phyloP scores from a whole-genome alignment of 2,888 invertebrate species.

The Conus canariensis region DNA sequence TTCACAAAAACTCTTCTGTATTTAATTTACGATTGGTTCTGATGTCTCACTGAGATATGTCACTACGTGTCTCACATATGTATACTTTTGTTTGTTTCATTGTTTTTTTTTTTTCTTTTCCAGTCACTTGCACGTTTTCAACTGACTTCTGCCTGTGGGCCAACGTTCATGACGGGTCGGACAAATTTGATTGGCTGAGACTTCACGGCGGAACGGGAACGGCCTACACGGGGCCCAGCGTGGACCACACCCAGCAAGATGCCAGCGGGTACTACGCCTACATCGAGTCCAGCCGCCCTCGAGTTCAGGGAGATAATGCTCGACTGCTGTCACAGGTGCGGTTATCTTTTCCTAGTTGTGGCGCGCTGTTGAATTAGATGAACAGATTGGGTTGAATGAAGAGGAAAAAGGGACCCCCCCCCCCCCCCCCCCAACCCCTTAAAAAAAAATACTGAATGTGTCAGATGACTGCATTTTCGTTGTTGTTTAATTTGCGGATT shows the following conservation, averaged over 20 bases:
- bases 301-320: slow-evolving; percentile 59
- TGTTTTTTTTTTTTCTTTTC: neutral
- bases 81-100: neutral
- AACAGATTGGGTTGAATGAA: neutral
- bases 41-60: too few species aligned
- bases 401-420: too few species aligned
- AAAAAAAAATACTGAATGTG: too few species aligned
- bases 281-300: slow-evolving; percentile 65
- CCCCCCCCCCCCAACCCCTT: too few species aligned
- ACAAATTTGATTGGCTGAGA: slow-evolving; percentile 75
- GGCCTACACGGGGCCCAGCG: slow-evolving; percentile 70
- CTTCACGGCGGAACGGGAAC: slow-evolving; percentile 62
- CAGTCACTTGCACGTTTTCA: slow-evolving; percentile 75
- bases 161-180: slow-evolving; percentile 61
- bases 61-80: neutral
- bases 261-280: slow-evolving; percentile 70
- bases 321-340: slow-evolving; percentile 49
- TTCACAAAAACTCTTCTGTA: neutral
- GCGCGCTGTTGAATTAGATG: neutral
- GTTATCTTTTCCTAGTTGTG: too few species aligned
- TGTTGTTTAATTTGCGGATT: too few species aligned
- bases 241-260: slow-evolving; percentile 62
- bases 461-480: too few species aligned
- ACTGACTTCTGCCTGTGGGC: slow-evolving; percentile 73
- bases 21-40: too few species aligned